A percentile compares a stretch with the other conserved stretches of the same genome.
Conservation (phyloP, 2,113 vertebrate species). For the Eudyptes chrysolophus region DNA sequence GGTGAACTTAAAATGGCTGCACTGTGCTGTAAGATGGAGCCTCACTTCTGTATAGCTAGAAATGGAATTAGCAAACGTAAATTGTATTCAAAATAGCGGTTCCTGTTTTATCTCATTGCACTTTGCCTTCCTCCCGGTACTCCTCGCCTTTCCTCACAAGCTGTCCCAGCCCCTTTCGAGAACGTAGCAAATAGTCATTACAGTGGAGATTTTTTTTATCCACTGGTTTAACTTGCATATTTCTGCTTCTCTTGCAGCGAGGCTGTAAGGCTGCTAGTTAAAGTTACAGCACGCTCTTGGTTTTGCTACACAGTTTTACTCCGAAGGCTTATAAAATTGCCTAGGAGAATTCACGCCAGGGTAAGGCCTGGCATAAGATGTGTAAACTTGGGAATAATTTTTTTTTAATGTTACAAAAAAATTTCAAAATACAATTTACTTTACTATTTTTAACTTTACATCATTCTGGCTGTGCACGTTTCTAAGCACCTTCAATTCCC, state of each 20-base stretch:
- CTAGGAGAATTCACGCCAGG: background rate
- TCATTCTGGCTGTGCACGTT: background rate
- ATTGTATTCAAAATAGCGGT: background rate
- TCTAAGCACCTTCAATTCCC: constrained; percentile 22
- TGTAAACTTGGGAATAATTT: background rate
- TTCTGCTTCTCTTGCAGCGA: background rate
- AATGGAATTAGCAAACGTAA: constrained; percentile 30
- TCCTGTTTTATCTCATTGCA: background rate
- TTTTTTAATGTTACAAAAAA: background rate
- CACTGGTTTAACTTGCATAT: constrained; percentile 21
- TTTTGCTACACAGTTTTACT: background rate
- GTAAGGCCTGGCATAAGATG: background rate
- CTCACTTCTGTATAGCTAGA: background rate
- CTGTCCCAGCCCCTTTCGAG: background rate
- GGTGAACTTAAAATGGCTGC: constrained; percentile 41
- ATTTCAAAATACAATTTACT: background rate
- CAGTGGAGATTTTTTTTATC: background rate
- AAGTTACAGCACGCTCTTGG: background rate
- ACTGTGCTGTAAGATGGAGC: constrained; percentile 18
- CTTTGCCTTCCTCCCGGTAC: background rate
- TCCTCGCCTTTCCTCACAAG: background rate
- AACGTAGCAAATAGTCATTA: background rate
- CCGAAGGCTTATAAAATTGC: background rate
- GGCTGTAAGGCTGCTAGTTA: constrained; percentile 14
- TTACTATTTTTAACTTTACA: background rate